These are phyloP conservation scores for Hiodon tergisus DNA, from an alignment of 2,113 vertebrate genomes.

Conservation along the genomic window DNA sequence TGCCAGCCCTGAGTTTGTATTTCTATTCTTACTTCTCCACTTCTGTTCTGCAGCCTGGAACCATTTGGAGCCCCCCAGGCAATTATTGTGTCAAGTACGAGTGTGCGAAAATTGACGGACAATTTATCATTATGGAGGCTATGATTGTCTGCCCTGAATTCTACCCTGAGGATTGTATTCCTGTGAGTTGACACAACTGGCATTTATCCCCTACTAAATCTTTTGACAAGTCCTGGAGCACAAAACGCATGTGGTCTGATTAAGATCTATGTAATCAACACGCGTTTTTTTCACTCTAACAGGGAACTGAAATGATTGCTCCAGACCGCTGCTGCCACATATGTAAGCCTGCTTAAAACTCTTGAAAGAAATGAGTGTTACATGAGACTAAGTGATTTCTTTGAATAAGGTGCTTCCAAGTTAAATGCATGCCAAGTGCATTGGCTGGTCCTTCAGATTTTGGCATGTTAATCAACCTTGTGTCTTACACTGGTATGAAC, in stretches of 20 bases:
- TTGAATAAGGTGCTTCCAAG: no score
- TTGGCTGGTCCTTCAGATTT: no score
- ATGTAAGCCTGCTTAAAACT: constrained; percentile 51
- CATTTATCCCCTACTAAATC: not conserved
- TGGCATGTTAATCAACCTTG: no score
- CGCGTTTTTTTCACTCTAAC: constrained; percentile 24
- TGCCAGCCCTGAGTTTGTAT: not conserved
- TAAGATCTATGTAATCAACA: not conserved
- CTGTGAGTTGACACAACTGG: constrained; percentile 57
- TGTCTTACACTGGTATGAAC: no score
- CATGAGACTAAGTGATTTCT: no score
- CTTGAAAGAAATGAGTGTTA: not conserved
- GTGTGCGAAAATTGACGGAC: constrained; percentile 53
- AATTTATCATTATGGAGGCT: constrained; percentile 41
- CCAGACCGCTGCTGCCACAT: constrained; percentile 58
- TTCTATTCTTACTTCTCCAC: not conserved
- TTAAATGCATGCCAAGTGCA: no score
- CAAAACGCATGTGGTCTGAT: no score
- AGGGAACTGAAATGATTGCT: constrained; percentile 57
- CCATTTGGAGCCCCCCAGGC: constrained; percentile 45
- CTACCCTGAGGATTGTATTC: constrained; percentile 48
- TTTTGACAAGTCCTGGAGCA: not conserved
- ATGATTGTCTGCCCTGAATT: constrained; percentile 52
- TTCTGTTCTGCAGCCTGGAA: constrained; percentile 51
- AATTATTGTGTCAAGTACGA: constrained; percentile 61